phyloP scores from a whole-genome alignment of 2,797 vertebrate genomes.

The Valencia hispanica region DNA sequence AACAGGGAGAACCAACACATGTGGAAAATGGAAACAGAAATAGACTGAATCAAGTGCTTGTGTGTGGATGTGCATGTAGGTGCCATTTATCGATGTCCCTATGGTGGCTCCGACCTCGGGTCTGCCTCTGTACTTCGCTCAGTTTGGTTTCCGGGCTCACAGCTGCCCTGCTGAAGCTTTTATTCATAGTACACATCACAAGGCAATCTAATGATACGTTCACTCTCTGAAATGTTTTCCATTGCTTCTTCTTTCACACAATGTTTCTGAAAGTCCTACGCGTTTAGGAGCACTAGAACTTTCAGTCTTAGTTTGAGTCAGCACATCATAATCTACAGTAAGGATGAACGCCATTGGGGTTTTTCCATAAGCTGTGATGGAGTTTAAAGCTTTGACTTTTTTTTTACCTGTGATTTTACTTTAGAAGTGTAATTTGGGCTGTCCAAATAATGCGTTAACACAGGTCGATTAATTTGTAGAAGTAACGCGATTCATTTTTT shows the following conservation, averaged over 20 bases:
- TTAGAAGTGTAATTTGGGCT: background rate
- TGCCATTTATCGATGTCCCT: slow-evolving; percentile 48
- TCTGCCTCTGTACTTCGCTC: slow-evolving; percentile 64
- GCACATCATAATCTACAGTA: background rate
- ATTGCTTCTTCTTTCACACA: background rate
- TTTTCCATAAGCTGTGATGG: background rate
- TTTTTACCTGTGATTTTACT: background rate
- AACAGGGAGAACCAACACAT: slow-evolving; percentile 55
- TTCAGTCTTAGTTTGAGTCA: background rate
- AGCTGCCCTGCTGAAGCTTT: slow-evolving; percentile 66
- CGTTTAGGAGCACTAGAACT: background rate
- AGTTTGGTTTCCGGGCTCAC: slow-evolving; percentile 69
- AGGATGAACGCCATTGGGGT: background rate
- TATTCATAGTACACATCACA: slow-evolving; percentile 9
- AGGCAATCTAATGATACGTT: slow-evolving; percentile 23
- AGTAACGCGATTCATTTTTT: too few species aligned
- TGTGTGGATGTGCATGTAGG: slow-evolving; percentile 19
- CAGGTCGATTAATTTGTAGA: too few species aligned
- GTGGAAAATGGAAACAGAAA: slow-evolving; percentile 45
- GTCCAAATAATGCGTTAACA: too few species aligned
- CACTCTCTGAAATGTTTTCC: slow-evolving; percentile 22
- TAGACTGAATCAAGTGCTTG: slow-evolving; percentile 16
- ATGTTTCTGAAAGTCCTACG: background rate
- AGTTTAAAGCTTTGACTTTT: background rate
- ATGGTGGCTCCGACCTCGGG: slow-evolving; percentile 60